Evolutionary conservation across 2,113 vertebrate genomes (phyloP).

Genomic region (Alethe diademata): DNA sequence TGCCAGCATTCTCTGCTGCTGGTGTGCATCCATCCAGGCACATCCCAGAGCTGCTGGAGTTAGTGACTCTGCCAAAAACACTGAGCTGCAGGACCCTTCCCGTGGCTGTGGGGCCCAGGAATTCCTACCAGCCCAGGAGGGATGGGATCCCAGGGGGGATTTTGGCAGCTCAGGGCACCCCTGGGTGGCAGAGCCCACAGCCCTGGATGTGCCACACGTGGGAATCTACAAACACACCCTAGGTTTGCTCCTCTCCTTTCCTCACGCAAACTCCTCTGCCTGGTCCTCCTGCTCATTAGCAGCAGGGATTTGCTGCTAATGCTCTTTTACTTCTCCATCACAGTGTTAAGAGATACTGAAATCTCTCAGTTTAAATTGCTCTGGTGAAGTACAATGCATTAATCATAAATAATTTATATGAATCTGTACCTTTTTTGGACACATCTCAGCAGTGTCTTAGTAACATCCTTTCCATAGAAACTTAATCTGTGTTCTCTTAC

Average conservation of each 20-base stretch:
- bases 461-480: neutral
- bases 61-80: fast-evolving
- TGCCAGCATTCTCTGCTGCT: neutral
- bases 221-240: fast-evolving
- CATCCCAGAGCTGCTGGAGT: fast-evolving
- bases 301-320: neutral
- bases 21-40: fast-evolving
- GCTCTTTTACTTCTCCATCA: neutral
- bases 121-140: fast-evolving
- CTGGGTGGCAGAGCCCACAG: neutral
- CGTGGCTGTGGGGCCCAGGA: fast-evolving
- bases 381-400: neutral
- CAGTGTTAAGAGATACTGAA: neutral
- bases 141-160: neutral
- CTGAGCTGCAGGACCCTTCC: neutral
- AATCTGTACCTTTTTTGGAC: neutral
- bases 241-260: neutral
- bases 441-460: neutral
- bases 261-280: neutral
- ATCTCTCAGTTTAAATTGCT: neutral
- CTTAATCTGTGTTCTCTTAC: neutral
- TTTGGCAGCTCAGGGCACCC: neutral
- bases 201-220: fast-evolving
- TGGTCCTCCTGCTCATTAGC: neutral
- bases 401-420: constrained; percentile 48